Evolutionary conservation across 2,888 invertebrate genomes (phyloP).

Genomic region (Phrixothrix hirtus): DNA sequence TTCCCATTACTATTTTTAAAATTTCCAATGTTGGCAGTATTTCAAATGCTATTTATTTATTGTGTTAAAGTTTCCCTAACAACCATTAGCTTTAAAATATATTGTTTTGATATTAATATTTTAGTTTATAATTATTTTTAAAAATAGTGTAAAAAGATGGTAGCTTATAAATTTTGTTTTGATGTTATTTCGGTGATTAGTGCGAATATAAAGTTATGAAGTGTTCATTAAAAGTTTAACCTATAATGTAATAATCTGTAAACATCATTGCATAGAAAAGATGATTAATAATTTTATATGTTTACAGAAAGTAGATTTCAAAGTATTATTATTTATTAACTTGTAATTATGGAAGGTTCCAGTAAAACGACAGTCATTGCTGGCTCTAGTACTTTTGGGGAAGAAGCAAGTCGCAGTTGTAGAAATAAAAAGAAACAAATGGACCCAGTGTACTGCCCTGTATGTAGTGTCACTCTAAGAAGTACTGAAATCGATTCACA

Average conservation of each 20-base stretch:
- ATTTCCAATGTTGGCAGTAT: too few species aligned
- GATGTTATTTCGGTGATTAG: not conserved
- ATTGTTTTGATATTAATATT: not conserved
- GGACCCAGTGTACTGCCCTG: constrained; percentile 82
- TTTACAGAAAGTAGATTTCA: not conserved
- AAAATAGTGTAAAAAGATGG: not conserved
- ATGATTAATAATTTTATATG: not conserved
- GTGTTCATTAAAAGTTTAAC: not conserved
- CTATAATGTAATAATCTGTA: constrained; percentile 5
- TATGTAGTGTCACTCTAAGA: constrained; percentile 83
- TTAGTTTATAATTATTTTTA: not conserved
- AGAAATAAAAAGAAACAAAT: constrained; percentile 65
- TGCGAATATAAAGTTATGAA: not conserved
- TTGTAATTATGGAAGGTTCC: constrained; percentile 18
- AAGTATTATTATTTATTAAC: not conserved
- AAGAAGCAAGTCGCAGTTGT: constrained; percentile 52
- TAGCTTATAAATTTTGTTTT: too few species aligned
- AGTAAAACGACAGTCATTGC: constrained; percentile 12
- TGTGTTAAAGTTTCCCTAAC: not conserved
- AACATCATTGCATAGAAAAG: constrained; percentile 2
- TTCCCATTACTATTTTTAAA: too few species aligned
- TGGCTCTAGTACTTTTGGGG: constrained; percentile 26
- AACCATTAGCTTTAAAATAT: too few species aligned
- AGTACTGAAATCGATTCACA: constrained; percentile 84
- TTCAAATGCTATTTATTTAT: too few species aligned